These are phyloP conservation scores for Apocheima hispidaria DNA, from an alignment of 2,888 invertebrate species.

Conservation along the genomic window DNA sequence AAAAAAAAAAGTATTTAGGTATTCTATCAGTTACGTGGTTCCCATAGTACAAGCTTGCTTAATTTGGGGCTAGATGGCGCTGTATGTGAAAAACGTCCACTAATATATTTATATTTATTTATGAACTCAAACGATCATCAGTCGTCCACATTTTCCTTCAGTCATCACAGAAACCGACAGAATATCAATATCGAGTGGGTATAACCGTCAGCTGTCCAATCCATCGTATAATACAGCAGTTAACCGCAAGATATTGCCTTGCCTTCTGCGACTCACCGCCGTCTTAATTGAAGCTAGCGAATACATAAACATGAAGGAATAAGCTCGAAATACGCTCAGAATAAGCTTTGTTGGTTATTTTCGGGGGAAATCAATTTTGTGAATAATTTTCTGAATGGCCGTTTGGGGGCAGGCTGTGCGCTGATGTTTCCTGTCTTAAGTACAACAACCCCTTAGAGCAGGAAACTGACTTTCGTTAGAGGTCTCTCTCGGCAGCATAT, in stretches of 20 bases:
- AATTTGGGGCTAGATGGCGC: too few species aligned
- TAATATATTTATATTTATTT: background rate
- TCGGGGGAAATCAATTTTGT: slow-evolving; percentile 38
- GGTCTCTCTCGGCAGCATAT: too few species aligned
- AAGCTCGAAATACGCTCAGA: slow-evolving; percentile 8
- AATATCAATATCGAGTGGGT: slow-evolving; percentile 35
- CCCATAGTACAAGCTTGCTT: too few species aligned
- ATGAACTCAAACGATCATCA: background rate
- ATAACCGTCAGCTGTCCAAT: slow-evolving; percentile 36
- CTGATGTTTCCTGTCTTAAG: background rate
- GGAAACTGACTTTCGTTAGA: too few species aligned
- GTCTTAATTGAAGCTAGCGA: slow-evolving; percentile 47
- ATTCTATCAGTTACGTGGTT: too few species aligned
- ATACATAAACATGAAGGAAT: slow-evolving; percentile 46
- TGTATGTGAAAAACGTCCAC: too few species aligned
- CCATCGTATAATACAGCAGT: slow-evolving; percentile 44
- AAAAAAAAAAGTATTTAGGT: too few species aligned
- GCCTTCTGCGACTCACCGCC: slow-evolving; percentile 43
- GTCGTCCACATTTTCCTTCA: background rate
- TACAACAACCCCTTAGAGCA: too few species aligned
- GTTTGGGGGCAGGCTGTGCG: background rate
- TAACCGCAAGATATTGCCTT: slow-evolving; percentile 51
- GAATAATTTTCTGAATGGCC: slow-evolving; percentile 18
- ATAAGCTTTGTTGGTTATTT: slow-evolving; percentile 35
- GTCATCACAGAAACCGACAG: slow-evolving; percentile 5